Conservation (phyloP, 2,113 vertebrate species). For the Hucho hucho region DNA sequence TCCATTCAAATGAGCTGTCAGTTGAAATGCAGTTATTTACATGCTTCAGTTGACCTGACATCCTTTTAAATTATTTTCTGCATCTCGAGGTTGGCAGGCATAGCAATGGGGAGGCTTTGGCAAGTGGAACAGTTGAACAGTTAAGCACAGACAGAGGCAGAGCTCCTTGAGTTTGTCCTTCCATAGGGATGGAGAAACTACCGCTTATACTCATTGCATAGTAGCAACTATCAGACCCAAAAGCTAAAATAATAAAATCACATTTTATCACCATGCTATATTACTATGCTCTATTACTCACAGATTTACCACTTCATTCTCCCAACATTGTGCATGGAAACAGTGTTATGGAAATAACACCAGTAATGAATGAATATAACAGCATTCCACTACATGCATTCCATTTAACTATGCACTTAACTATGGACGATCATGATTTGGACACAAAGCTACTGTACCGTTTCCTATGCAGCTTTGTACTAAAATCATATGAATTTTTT, state of each 20-base stretch:
- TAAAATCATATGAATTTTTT: no score
- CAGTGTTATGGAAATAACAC: background rate
- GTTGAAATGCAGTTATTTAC: slow-evolving; percentile 67
- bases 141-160: no score
- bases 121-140: slow-evolving; percentile 12
- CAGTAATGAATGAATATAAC: background rate
- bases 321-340: background rate
- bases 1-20: slow-evolving; percentile 68
- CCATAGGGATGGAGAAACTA: background rate
- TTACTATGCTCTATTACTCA: background rate
- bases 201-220: no score
- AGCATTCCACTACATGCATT: background rate
- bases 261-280: background rate
- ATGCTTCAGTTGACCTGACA: slow-evolving; percentile 58
- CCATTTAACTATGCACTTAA: no score
- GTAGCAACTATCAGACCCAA: background rate
- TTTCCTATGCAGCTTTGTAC: no score
- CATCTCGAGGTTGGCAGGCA: slow-evolving; percentile 42
- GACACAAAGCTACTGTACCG: no score
- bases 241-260: background rate
- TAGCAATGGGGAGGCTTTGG: slow-evolving; percentile 8
- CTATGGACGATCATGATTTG: no score
- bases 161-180: slow-evolving; percentile 11
- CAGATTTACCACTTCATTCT: background rate
- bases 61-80: slow-evolving; percentile 54